A percentile compares a stretch with the other conserved stretches of the same genome.
Conservation (phyloP, 2,113 vertebrate species). For the Trinectes maculatus region DNA sequence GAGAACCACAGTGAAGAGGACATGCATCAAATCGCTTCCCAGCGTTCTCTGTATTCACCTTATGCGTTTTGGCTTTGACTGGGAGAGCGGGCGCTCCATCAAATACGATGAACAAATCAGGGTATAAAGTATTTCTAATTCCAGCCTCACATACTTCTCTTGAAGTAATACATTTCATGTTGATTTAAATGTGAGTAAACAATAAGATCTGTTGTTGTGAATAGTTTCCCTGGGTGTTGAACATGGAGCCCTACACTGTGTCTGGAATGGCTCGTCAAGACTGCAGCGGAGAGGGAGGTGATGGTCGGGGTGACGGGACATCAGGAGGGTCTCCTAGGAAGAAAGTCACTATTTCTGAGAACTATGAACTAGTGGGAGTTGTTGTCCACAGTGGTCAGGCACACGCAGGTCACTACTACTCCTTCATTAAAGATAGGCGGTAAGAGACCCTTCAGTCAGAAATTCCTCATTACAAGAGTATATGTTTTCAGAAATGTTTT, state of each 20-base stretch:
- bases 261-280: constrained; percentile 98
- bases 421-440: constrained; percentile 98
- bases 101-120: constrained; percentile 99
- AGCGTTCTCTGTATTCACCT: constrained; percentile 96
- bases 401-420: constrained; percentile 97
- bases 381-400: constrained; percentile 98
- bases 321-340: constrained; percentile 93
- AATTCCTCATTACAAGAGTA: background rate
- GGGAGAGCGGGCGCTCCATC: constrained; percentile 98
- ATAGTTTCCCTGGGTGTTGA: constrained; percentile 98
- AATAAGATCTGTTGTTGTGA: background rate
- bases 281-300: constrained; percentile 89
- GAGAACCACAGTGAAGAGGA: constrained; percentile 98
- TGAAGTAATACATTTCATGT: background rate
- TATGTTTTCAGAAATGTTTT: no score
- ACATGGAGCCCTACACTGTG: constrained; percentile 99
- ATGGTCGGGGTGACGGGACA: constrained; percentile 86
- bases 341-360: constrained; percentile 97
- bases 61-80: constrained; percentile 99
- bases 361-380: constrained; percentile 97
- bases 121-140: constrained; percentile 74
- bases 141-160: fast-evolving
- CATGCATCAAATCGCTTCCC: constrained; percentile 96
- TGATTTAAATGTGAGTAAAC: background rate
- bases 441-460: constrained; percentile 62